Percentiles rank a stretch among this genome's conserved stretches.
Evolutionary conservation across 2,113 vertebrate genomes (phyloP).

Genomic region (Manacus vitellinus): DNA sequence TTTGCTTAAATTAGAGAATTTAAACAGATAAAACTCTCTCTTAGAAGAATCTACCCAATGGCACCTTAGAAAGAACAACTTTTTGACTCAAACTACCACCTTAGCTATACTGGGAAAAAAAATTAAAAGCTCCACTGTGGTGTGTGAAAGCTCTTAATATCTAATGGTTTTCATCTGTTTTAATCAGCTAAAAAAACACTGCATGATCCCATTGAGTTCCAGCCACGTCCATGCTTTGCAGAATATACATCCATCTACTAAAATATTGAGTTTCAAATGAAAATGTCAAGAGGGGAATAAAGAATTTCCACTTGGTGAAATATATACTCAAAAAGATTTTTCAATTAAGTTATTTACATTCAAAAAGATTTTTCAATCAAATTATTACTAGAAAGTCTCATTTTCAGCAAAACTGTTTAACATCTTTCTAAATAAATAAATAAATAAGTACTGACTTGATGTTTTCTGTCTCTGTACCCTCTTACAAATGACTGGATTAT

Average conservation of each 20-base stretch:
- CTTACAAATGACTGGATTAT: constrained; percentile 96
- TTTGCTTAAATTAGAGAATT: not conserved
- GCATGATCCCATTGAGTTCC: not conserved
- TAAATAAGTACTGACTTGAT: constrained; percentile 81
- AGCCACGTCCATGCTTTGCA: not conserved
- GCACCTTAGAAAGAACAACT: not conserved
- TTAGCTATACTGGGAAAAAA: not conserved
- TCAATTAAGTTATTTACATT: not conserved
- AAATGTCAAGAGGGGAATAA: not conserved
- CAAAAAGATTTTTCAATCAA: not conserved
- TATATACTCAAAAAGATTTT: not conserved
- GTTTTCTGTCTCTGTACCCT: constrained; percentile 92
- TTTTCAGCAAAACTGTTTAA: not conserved
- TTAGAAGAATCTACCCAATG: not conserved
- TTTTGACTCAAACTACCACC: not conserved
- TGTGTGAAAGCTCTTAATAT: not conserved
- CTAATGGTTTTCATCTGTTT: not conserved
- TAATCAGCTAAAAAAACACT: not conserved
- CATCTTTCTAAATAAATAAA: not conserved
- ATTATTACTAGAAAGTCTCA: not conserved
- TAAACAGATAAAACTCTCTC: not conserved
- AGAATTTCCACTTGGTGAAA: not conserved
- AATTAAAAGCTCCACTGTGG: not conserved
- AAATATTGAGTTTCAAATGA: not conserved
- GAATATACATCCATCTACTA: not conserved